A percentile compares a stretch with the other conserved stretches of the same genome.
phyloP scores from a whole-genome alignment of 2,888 invertebrate genomes.

The Crossocerus cetratus region DNA sequence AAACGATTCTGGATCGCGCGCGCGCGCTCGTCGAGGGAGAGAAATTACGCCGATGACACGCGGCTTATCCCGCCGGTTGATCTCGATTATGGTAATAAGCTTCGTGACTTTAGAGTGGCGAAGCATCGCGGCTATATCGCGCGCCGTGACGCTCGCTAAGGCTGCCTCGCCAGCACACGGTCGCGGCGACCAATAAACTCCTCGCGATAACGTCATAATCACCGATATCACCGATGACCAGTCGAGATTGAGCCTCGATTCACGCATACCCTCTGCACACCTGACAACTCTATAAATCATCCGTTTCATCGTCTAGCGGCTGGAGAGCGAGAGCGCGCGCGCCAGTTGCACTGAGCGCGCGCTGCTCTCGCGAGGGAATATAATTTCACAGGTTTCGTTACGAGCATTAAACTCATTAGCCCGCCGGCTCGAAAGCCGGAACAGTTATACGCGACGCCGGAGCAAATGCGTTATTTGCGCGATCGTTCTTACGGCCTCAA shows the following conservation, averaged over 20 bases:
- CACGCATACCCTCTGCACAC: not conserved
- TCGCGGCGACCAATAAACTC: slow-evolving; percentile 29
- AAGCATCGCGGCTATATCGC: slow-evolving; percentile 16
- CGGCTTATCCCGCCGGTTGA: slow-evolving; percentile 48
- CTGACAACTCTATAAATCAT: not conserved
- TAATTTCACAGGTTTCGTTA: slow-evolving; percentile 1
- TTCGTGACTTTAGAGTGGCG: slow-evolving; percentile 39
- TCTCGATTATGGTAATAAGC: slow-evolving; percentile 55
- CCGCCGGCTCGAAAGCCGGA: too few species aligned
- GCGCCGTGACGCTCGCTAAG: not conserved
- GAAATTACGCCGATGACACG: slow-evolving; percentile 46
- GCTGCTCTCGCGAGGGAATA: not conserved
- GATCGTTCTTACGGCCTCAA: too few species aligned
- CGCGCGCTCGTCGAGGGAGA: slow-evolving; percentile 25
- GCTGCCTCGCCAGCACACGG: not conserved
- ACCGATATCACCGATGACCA: slow-evolving; percentile 39
- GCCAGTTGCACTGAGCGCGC: slow-evolving; percentile 1
- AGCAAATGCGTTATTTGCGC: too few species aligned
- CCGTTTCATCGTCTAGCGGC: not conserved
- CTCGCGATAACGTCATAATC: slow-evolving; percentile 38
- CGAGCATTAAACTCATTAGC: not conserved
- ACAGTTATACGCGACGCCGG: too few species aligned
- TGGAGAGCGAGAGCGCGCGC: too few species aligned
- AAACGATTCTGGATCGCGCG: slow-evolving; percentile 42
- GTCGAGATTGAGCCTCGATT: not conserved